Evolutionary conservation across 2,113 vertebrate genomes (phyloP), one percentile per base, ranked within the genome.

Genomic region (Paramormyrops kingsleyae): DNA sequence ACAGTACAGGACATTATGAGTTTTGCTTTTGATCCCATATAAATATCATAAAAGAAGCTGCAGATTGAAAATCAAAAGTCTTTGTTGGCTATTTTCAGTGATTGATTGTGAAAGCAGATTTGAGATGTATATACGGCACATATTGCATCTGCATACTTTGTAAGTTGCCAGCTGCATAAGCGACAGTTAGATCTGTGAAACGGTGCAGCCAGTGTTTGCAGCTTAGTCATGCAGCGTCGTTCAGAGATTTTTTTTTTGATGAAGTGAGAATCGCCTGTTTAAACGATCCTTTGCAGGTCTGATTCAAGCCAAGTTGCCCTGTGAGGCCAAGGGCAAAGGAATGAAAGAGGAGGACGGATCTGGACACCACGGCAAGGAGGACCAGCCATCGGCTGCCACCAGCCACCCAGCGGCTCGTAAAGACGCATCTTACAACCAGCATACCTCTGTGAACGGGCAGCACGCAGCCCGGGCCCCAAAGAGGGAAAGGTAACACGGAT

Each of bases 261-360:
- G 7, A 27, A 46, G 21, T 84, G 19, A n/a, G 9, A 39, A 85
- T 50, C 24, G 49, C 47, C 49, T 21, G 50, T 74, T 66, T 83
- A 74, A 56, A 80, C 13, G 17, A 90, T 21, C 39, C 83, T n/a
- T 89, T 89, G 44, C 47, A 95, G 97, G 96, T 44, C 94, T 97
- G 87, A 96, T 96, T 62, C 96, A 97, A 3, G 94, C 97, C 0
- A 97, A 97, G 92, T 95, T 97, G 86, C 97, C 97, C 96, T 97
- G 97, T 94, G 97, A 97, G 49, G 96, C 97, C 85, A 87, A 56
- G 31, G 31, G 27, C 27, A 87, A n/a, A 53, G 85, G 13, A 92
- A 92, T 94, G 0, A 94, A 95, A 0, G 39, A 95, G 89, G 97
- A 97, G 93, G 95, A 95, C 0, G 93, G 19, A 39, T 21, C 95